Conservation (phyloP, 2,797 vertebrate genomes). For the Sciaenops ocellatus region DNA sequence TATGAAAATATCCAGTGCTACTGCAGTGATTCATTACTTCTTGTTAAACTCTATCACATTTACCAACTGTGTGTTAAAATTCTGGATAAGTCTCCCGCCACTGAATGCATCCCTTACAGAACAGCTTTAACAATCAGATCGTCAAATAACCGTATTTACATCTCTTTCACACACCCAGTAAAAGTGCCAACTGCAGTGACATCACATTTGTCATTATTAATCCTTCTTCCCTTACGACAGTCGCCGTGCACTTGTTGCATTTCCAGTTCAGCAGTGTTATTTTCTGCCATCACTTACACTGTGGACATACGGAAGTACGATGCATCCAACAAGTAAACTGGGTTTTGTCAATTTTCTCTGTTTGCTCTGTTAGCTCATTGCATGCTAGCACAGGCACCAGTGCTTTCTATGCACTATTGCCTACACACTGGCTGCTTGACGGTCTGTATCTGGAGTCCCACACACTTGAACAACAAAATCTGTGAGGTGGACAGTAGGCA, state of each 20-base stretch:
- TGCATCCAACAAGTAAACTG: neutral
- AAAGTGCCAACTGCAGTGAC: constrained; percentile 12
- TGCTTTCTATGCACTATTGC: neutral
- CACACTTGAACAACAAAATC: neutral
- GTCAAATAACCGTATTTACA: constrained; percentile 33
- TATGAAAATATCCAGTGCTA: neutral
- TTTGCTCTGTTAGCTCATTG: constrained; percentile 5
- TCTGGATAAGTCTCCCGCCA: neutral
- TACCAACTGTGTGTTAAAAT: constrained; percentile 4
- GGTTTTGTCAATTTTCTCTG: constrained; percentile 1
- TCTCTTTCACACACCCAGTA: constrained; percentile 12
- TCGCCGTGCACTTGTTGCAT: constrained; percentile 9
- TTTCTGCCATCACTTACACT: neutral
- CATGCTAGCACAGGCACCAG: neutral
- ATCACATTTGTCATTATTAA: constrained; percentile 27
- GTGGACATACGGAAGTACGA: neutral
- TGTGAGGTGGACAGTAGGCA: neutral
- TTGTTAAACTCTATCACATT: constrained; percentile 20
- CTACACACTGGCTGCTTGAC: neutral
- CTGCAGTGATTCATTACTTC: constrained; percentile 1
- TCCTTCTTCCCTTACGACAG: constrained; percentile 18
- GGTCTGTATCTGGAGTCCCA: neutral
- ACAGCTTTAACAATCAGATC: constrained; percentile 30
- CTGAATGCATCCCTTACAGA: constrained; percentile 5
- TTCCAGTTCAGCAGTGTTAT: neutral